These are phyloP conservation scores for Chunga burmeisteri DNA, from an alignment of 2,113 vertebrate species.

Conservation along the genomic window DNA sequence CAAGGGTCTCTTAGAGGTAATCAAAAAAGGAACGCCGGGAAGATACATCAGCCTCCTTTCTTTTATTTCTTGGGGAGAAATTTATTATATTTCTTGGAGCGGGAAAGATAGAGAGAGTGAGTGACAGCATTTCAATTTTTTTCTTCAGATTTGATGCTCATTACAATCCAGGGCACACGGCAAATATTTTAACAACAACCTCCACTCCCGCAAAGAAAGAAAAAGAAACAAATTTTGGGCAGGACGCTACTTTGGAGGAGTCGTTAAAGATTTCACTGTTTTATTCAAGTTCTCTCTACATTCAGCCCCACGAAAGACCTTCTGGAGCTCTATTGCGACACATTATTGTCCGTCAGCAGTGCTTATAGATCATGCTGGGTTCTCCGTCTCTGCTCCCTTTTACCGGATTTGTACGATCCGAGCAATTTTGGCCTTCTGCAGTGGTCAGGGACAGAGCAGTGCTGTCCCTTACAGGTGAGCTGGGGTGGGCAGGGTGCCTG, in stretches of 20 bases:
- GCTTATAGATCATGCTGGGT: not conserved
- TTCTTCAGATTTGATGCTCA: not conserved
- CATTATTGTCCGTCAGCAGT: not conserved
- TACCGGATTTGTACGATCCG: not conserved
- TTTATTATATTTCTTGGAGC: not conserved
- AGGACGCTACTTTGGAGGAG: not conserved
- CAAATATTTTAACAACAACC: not conserved
- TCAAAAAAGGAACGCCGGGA: not conserved
- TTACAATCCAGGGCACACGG: not conserved
- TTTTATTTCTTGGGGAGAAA: not conserved
- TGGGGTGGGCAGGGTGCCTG: not conserved
- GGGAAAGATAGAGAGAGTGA: not conserved
- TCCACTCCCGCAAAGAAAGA: not conserved
- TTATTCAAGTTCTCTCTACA: not conserved
- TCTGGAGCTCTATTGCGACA: not conserved
- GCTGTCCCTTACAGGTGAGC: not conserved
- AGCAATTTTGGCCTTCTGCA: not conserved
- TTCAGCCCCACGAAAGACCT: not conserved
- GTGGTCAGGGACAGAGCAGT: not conserved
- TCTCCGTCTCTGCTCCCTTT: not conserved
- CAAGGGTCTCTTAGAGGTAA: not conserved
- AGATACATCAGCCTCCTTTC: not conserved
- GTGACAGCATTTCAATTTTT: not conserved
- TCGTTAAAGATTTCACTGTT: not conserved
- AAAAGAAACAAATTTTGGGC: not conserved